Evolutionary conservation across 1,140 invertebrate genomes (phyloP).

Genomic region (Heliconius nattereri): DNA sequence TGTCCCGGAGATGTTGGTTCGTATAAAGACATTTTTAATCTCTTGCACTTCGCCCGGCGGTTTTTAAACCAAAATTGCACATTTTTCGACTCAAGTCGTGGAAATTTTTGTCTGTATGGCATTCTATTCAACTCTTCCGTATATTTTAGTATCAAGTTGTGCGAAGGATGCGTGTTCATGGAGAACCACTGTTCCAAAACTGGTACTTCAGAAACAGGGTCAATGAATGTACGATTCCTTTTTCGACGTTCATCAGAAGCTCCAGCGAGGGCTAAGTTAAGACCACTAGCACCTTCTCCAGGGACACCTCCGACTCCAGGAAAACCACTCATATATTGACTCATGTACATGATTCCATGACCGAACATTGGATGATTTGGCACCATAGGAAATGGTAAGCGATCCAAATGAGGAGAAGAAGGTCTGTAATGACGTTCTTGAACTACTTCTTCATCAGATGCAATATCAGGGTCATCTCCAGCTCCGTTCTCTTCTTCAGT

Average conservation of each 20-base stretch:
- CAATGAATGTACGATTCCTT: constrained; percentile 98
- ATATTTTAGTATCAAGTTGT: constrained; percentile 97
- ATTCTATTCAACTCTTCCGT: constrained; percentile 97
- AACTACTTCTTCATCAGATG: constrained; percentile 72
- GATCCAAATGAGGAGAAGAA: constrained; percentile 74
- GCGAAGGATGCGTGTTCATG: constrained; percentile 98
- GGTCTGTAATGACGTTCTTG: constrained; percentile 72
- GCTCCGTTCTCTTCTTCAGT: constrained; percentile 79
- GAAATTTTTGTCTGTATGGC: constrained; percentile 97
- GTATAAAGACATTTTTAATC: constrained; percentile 93
- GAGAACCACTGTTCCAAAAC: constrained; percentile 98
- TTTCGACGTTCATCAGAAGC: constrained; percentile 92
- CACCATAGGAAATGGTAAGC: constrained; percentile 87
- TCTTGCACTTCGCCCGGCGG: constrained; percentile 96
- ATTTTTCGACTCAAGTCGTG: constrained; percentile 97
- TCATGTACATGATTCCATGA: constrained; percentile 95
- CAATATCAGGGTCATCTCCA: constrained; percentile 67
- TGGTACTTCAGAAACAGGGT: constrained; percentile 98
- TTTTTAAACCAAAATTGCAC: constrained; percentile 99
- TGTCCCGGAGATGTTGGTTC: constrained; percentile 81
- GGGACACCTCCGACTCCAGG: constrained; percentile 74
- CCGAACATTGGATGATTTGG: constrained; percentile 90
- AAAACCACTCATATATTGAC: constrained; percentile 89
- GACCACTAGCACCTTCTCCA: constrained; percentile 78
- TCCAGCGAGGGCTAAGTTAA: constrained; percentile 84